Evolutionary conservation across 2,888 invertebrate genomes (phyloP).

Genomic region (Glaucopsyche alexis): DNA sequence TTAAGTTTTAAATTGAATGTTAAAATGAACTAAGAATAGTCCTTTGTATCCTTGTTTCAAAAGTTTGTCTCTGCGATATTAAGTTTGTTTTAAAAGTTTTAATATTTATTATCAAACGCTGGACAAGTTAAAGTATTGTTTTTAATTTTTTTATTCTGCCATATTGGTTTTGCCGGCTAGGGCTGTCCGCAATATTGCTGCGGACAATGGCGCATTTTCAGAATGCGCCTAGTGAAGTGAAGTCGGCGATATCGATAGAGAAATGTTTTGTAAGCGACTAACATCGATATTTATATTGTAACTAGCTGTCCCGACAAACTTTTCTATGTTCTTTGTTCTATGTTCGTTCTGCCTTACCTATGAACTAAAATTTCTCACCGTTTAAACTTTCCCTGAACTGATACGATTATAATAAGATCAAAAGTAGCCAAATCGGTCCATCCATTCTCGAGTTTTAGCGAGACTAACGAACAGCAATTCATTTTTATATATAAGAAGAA

Average conservation of each 20-base stretch:
- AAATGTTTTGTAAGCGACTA: background rate
- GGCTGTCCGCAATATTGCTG: background rate
- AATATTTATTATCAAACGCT: background rate
- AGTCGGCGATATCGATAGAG: background rate
- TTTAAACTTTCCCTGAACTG: no score
- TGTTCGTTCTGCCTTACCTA: no score
- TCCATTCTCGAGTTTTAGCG: no score
- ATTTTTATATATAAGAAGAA: no score
- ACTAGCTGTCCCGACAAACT: no score
- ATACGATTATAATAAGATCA: no score
- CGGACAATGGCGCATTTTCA: conserved; percentile 17
- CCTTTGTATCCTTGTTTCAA: background rate
- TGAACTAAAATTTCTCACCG: no score
- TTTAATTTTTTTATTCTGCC: background rate
- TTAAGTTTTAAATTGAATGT: background rate
- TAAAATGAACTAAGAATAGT: background rate
- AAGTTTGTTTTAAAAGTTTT: background rate
- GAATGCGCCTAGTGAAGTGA: background rate
- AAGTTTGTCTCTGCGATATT: background rate
- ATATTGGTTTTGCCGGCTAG: background rate
- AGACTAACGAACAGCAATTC: no score
- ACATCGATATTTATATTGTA: background rate
- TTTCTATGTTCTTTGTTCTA: no score
- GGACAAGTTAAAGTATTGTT: conserved; percentile 2
- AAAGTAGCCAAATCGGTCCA: no score